Percentiles rank a stretch among this genome's conserved stretches.
phyloP scores from a whole-genome alignment of 2,888 invertebrate species.

The Cistogaster globosa region DNA sequence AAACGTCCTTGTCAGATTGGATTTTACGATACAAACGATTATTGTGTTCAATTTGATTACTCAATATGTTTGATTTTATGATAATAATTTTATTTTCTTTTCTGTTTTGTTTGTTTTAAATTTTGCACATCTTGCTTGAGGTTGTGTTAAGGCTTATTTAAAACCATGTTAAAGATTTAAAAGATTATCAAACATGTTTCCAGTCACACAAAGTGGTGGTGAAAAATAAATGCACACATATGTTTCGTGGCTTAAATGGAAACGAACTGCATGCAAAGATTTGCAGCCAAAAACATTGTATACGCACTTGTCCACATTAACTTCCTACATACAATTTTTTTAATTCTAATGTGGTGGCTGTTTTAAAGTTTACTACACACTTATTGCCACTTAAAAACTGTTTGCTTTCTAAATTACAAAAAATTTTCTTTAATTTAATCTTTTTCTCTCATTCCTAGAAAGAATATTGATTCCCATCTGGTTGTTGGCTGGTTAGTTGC shows the following conservation, averaged over 20 bases:
- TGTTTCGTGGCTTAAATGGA: constrained; percentile 21
- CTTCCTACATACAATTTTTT: constrained; percentile 18
- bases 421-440: constrained; percentile 59
- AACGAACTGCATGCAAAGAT: constrained; percentile 46
- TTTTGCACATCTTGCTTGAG: constrained; percentile 22
- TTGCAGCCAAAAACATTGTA: constrained; percentile 6
- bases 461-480: constrained; percentile 33
- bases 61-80: constrained; percentile 81
- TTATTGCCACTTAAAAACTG: constrained; percentile 56
- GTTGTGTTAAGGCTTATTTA: constrained; percentile 35
- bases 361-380: constrained; percentile 22
- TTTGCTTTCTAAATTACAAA: constrained; percentile 63
- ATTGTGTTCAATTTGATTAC: constrained; percentile 77
- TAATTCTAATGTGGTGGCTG: constrained; percentile 16
- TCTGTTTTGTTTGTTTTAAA: background rate
- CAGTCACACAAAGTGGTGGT: constrained; percentile 36
- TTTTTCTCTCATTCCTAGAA: constrained; percentile 35
- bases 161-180: constrained; percentile 64
- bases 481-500: constrained; percentile 21
- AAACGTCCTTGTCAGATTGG: constrained; percentile 71
- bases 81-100: constrained; percentile 68
- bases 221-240: constrained; percentile 52
- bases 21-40: constrained; percentile 60
- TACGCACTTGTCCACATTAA: constrained; percentile 66
- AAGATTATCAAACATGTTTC: constrained; percentile 63